Conservation (phyloP, 1,140 invertebrate genomes). For the Cherax destructor region DNA sequence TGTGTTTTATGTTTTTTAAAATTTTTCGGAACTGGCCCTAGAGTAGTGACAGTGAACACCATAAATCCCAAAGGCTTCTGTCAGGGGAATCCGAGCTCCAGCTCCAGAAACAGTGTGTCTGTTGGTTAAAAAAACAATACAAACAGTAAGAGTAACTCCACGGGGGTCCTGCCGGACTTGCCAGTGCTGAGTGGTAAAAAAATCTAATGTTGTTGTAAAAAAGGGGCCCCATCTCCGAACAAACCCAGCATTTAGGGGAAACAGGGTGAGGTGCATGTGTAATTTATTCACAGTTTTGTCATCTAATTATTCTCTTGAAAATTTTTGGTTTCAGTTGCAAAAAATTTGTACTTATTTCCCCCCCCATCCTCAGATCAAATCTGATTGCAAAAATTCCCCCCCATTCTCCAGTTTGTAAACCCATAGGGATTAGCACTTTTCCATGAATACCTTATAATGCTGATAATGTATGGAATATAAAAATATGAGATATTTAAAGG, state of each 20-base stretch:
- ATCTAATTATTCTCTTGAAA: background rate
- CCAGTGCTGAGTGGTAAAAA: conserved; percentile 41
- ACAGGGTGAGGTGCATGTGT: conserved; percentile 34
- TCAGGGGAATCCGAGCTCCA: conserved; percentile 26
- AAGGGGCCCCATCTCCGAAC: conserved; percentile 56
- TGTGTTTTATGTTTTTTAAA: background rate
- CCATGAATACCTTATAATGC: too few relatives aligned
- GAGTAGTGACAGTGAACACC: conserved; percentile 60
- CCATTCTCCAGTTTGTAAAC: too few relatives aligned
- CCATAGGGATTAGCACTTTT: too few relatives aligned
- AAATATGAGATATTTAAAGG: too few relatives aligned
- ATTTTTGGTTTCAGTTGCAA: background rate
- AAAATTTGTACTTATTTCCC: too few relatives aligned
- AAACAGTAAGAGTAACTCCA: conserved; percentile 59
- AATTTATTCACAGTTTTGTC: background rate
- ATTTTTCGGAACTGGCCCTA: conserved; percentile 42
- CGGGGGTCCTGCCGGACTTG: conserved; percentile 49
- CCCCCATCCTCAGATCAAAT: too few relatives aligned
- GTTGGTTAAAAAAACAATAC: conserved; percentile 55
- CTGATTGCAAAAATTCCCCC: too few relatives aligned
- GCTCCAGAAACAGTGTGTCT: conserved; percentile 59
- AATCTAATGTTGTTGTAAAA: conserved; percentile 61
- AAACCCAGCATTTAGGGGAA: conserved; percentile 48
- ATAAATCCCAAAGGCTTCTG: conserved; percentile 59
- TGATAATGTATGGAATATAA: too few relatives aligned